These are phyloP conservation scores for Upupa epops DNA, from an alignment of 2,113 vertebrate genomes.

Conservation along the genomic window DNA sequence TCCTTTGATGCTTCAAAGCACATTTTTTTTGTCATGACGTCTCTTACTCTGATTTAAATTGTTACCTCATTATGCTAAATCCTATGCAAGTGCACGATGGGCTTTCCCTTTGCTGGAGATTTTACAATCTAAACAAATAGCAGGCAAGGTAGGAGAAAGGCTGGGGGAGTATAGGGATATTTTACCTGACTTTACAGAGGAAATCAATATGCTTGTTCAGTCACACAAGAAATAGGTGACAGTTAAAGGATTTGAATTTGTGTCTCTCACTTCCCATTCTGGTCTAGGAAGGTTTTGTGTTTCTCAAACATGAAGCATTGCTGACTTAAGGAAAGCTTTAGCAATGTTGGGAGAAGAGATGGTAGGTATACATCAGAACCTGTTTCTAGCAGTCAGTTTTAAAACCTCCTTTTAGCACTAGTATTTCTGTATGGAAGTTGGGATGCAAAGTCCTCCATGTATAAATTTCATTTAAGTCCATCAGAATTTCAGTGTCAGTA, in stretches of 20 bases:
- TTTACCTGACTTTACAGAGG: background rate
- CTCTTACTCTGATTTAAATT: background rate
- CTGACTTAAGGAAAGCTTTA: background rate
- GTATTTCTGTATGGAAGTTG: background rate
- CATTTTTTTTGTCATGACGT: background rate
- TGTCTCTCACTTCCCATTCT: background rate
- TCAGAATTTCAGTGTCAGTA: background rate
- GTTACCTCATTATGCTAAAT: constrained; percentile 8
- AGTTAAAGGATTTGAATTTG: background rate
- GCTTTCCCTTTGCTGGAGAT: background rate
- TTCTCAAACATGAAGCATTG: background rate
- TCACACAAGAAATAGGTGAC: background rate
- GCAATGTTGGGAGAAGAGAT: background rate
- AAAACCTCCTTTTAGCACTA: background rate
- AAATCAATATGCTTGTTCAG: background rate
- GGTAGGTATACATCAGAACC: background rate
- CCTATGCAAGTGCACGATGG: background rate
- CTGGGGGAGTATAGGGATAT: background rate
- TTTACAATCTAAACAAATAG: constrained; percentile 17
- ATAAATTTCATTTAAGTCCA: background rate
- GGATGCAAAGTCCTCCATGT: background rate
- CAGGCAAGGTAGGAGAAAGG: background rate
- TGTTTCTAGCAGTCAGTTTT: background rate
- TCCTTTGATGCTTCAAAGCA: constrained; percentile 52
- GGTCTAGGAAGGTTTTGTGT: background rate